Percentiles rank a stretch among this genome's conserved stretches.
These are phyloP conservation scores for Upupa epops DNA, from an alignment of 2,113 vertebrate genomes.

Conservation along the genomic window DNA sequence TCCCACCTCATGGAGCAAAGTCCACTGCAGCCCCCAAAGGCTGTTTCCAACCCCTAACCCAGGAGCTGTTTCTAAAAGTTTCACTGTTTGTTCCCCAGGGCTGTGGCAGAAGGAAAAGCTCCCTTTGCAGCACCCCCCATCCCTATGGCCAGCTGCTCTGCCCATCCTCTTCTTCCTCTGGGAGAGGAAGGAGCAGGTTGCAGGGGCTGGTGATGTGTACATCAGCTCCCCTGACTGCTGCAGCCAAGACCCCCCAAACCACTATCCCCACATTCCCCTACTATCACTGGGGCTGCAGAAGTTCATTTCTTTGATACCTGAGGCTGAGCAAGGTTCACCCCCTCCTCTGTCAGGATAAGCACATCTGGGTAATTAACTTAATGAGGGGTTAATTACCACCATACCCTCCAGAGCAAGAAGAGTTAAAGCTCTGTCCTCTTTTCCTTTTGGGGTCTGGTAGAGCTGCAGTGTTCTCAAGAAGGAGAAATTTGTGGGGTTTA, in stretches of 20 bases:
- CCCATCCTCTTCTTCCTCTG: background rate
- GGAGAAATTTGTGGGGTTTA: background rate
- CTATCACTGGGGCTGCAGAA: accelerated
- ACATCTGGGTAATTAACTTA: background rate
- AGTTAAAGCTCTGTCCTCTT: accelerated
- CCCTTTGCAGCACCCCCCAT: background rate
- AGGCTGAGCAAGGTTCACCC: background rate
- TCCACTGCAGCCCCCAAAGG: background rate
- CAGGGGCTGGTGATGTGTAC: background rate
- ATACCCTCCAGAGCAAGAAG: background rate
- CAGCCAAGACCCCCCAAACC: background rate
- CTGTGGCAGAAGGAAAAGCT: background rate
- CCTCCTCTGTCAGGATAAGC: background rate
- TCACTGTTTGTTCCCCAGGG: background rate
- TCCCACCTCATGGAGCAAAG: background rate
- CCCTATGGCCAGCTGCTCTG: accelerated
- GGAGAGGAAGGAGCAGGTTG: background rate
- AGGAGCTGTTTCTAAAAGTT: background rate
- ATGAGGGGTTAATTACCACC: background rate
- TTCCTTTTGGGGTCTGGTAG: background rate
- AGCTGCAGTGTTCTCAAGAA: background rate
- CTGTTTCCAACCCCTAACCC: background rate
- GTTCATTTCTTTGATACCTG: background rate
- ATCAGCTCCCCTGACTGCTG: accelerated
- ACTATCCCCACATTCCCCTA: accelerated